Evolutionary conservation across 2,113 vertebrate genomes (phyloP).

Genomic region (Puffinus mauretanicus): DNA sequence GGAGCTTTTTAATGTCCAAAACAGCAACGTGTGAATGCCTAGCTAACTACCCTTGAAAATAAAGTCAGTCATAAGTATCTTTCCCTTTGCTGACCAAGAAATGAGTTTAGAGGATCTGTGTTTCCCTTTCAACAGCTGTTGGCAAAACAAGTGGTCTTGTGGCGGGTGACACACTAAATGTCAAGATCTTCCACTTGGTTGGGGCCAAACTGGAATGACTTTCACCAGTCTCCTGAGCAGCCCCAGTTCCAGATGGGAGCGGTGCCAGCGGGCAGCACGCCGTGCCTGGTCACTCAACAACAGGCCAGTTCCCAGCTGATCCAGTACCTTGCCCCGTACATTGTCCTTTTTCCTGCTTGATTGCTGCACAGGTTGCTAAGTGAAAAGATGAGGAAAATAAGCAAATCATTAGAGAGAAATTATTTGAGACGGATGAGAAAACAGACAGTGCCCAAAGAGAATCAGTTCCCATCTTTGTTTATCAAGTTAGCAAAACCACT

Average conservation of each 20-base stretch:
- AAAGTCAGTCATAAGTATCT: not conserved
- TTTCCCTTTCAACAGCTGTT: not conserved
- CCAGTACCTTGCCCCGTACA: not conserved
- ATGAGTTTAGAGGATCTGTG: not conserved
- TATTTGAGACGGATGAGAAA: not conserved
- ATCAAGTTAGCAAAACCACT: not conserved
- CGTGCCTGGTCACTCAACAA: not conserved
- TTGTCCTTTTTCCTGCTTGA: not conserved
- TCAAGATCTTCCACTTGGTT: not conserved
- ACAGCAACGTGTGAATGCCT: not conserved
- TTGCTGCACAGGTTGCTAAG: not conserved
- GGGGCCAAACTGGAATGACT: not conserved
- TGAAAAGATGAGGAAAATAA: not conserved
- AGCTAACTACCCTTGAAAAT: not conserved
- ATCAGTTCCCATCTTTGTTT: not conserved
- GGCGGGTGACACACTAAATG: not conserved
- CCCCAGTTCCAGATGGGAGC: not conserved
- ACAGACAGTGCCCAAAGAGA: not conserved
- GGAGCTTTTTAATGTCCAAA: not conserved
- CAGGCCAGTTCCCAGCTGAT: not conserved
- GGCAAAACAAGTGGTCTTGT: not conserved
- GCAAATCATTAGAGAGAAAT: not conserved
- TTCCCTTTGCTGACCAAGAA: not conserved
- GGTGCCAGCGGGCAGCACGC: rapidly evolving
- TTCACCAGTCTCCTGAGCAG: not conserved